Conservation (phyloP, 1,140 invertebrate genomes). For the Mylabris phalerata region DNA sequence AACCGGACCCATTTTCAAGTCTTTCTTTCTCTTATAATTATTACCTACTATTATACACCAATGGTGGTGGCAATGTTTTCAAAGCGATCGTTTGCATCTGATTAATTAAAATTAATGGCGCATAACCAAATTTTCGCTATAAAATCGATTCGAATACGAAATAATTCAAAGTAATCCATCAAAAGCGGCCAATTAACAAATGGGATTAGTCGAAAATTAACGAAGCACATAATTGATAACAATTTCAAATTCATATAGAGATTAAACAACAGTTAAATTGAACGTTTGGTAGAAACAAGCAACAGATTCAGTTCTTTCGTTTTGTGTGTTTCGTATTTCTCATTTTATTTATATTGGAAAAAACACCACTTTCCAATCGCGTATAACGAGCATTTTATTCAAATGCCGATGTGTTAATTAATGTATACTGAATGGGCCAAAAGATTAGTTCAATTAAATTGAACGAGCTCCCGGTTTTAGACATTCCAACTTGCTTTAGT, state of each 20-base stretch:
- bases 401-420: constrained; percentile 38
- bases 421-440: constrained; percentile 33
- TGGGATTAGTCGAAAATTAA: constrained; percentile 28
- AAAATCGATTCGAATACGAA: background rate
- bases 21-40: too few species aligned
- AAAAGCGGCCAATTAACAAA: constrained; percentile 27
- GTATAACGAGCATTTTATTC: constrained; percentile 36
- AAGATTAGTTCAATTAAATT: constrained; percentile 38
- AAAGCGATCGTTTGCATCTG: constrained; percentile 8
- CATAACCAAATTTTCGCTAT: constrained; percentile 8
- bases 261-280: constrained; percentile 21
- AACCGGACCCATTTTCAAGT: too few species aligned
- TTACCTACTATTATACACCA: too few species aligned
- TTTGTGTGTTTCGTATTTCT: too few species aligned
- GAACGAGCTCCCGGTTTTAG: constrained; percentile 36
- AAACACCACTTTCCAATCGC: constrained; percentile 35
- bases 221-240: constrained; percentile 15
- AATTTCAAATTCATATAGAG: background rate
- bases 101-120: constrained; percentile 9
- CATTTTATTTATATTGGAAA: constrained; percentile 27
- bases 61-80: too few species aligned
- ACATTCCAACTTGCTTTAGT: constrained; percentile 24
- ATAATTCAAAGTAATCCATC: background rate
- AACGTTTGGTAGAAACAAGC: constrained; percentile 5
- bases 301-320: too few species aligned